A percentile compares a stretch with the other conserved stretches of the same genome.
These are phyloP conservation scores for Helogale parvula DNA, from an alignment of 2,113 vertebrate genomes.

Conservation along the genomic window DNA sequence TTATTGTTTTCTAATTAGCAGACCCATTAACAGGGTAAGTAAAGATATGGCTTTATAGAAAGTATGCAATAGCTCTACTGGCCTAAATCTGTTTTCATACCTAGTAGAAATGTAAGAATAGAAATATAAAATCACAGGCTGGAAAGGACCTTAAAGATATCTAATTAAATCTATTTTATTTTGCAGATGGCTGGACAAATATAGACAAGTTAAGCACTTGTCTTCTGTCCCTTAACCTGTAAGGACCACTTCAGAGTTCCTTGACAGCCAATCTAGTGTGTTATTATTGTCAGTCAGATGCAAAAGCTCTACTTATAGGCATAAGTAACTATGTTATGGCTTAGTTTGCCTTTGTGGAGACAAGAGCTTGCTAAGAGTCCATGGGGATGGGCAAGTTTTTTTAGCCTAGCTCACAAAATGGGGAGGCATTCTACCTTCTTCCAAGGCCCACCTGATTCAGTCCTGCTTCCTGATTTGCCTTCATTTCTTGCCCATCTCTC, in stretches of 20 bases:
- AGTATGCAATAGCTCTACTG: not conserved
- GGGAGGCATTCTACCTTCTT: not conserved
- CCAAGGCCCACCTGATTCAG: not conserved
- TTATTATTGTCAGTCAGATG: not conserved
- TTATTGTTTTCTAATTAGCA: constrained; percentile 44
- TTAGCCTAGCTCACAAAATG: not conserved
- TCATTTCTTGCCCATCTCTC: not conserved
- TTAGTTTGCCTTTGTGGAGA: not conserved
- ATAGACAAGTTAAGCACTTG: not conserved
- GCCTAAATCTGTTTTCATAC: not conserved
- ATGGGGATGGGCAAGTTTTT: no score
- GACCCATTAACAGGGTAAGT: not conserved
- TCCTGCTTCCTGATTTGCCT: not conserved
- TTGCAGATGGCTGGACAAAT: not conserved
- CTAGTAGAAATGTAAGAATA: constrained; percentile 15
- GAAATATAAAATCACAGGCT: not conserved
- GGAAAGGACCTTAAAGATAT: not conserved
- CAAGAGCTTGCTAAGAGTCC: not conserved
- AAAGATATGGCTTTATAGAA: not conserved
- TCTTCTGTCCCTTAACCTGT: not conserved
- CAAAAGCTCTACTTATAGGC: not conserved
- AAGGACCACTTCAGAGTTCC: not conserved
- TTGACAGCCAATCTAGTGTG: not conserved
- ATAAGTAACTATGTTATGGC: not conserved
- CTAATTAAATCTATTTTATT: not conserved